A percentile compares a stretch with the other conserved stretches of the same genome.
phyloP scores from a whole-genome alignment of 2,797 vertebrate species.

The Columba guinea region DNA sequence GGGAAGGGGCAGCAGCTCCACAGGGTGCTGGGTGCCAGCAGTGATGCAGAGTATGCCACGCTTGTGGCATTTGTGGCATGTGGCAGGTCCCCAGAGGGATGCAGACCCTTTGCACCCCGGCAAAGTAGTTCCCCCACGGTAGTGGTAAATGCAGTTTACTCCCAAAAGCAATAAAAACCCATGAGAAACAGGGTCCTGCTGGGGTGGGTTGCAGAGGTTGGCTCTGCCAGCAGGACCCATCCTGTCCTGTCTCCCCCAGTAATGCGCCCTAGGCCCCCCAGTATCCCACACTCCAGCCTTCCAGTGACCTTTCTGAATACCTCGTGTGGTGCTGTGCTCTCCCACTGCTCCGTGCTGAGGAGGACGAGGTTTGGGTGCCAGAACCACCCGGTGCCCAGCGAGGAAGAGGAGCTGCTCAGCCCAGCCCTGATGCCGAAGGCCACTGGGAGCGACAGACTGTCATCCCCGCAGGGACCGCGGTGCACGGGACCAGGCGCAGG shows the following conservation, averaged over 20 bases:
- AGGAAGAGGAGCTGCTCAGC: not conserved
- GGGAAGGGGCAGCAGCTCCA: not conserved
- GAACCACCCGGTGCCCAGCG: rapidly evolving
- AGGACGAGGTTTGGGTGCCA: not conserved
- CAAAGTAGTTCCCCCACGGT: rapidly evolving
- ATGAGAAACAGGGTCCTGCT: rapidly evolving
- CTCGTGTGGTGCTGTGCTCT: not conserved
- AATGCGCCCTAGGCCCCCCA: not conserved
- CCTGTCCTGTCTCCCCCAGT: not conserved
- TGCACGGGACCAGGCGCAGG: not conserved
- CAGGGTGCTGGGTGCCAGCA: not conserved
- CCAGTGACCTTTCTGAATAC: not conserved
- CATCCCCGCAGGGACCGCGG: not conserved
- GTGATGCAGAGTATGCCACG: rapidly evolving
- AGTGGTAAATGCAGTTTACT: rapidly evolving
- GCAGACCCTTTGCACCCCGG: not conserved
- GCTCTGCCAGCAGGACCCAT: rapidly evolving
- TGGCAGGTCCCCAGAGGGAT: rapidly evolving
- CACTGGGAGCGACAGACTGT: not conserved
- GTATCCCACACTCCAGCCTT: not conserved
- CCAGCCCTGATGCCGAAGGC: not conserved
- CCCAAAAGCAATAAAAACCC: not conserved
- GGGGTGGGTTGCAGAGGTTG: rapidly evolving
- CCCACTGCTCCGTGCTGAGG: not conserved
- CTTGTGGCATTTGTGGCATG: not conserved